Base-by-base conservation (phyloP, 2,113 vertebrate genomes). In the Platichthys flesus region DNA sequence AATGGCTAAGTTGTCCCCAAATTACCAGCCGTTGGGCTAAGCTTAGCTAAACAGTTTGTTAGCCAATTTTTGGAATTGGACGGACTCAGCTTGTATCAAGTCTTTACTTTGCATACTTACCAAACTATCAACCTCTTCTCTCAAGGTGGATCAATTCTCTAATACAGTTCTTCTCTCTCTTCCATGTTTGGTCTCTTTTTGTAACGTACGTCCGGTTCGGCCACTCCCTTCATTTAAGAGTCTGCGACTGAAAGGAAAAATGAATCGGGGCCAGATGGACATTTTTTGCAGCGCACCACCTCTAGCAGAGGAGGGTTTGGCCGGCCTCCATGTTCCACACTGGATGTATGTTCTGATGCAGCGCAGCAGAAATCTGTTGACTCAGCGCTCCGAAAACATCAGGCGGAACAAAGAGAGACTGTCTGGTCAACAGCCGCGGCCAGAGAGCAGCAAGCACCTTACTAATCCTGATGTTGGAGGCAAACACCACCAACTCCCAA, bases 361-460 rank as follows among this genome's bases (percentile, higher is more conserved):
- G 70, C 42, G 45, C 78, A 79, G 79, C 88, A 86, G 71, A 91
- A 31, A 89, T 80, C 26, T 91, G 90, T 93, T 88, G 88, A 88
- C 89, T 92, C 85, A 86, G 88, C 26, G n/a, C 78, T 90, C 82
- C 84, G 61, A 91, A 92, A 92, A 92, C 89, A 92, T 68, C 77
- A 66, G 76, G 71, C 76, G 26, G 82, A 64, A 91, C 88, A 92
- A 88, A 90, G 88, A 88, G 67, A 59, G 86, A 70, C 89, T 91
- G 92, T 93, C 88, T 74, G 55, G 83, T 85, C 77, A 86, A 81
- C 79, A 80, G 74, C 82, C 72, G 2, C 21, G 24, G 66, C 51
- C 79, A 73, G 83, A 76, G 80, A 87, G 79, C 91, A 67, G 77
- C 72, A 23, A 85, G 81, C 84, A 85, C 86, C 78, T 79, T 68